Evolutionary conservation across 2,797 vertebrate genomes (phyloP), one percentile per base, ranked within the genome.

Genomic region (Argentina silus): DNA sequence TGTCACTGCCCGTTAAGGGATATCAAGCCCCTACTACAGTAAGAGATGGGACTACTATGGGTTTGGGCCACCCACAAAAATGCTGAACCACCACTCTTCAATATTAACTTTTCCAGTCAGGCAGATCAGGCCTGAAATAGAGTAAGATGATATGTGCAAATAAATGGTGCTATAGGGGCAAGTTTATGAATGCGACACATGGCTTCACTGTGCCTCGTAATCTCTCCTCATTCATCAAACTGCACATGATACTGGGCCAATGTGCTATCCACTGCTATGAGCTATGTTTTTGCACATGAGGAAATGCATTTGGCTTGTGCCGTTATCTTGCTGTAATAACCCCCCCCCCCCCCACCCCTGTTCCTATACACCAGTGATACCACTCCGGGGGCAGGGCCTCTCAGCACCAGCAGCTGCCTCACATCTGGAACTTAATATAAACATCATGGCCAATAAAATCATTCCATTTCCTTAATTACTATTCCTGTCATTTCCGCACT

Each of bases 401-500:
- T 90, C 75, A 80, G 87, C 87, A 85, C 63, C 70, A 83, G 86
- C 95, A 96, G 94, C 95, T 96, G 95, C 88, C 79, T 88, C 87
- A 86, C 95, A 96, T 95, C 95, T 96, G 95, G 93, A 93, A 90
- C 90, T 92, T 95, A 92, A 93, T 93, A 93, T 90, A 93, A 94
- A 94, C 90, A 93, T 89, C 87, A 87, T 91, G 91, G 94, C 93
- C 93, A 93, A 92, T 93, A 94, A 95, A 92, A 86, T 93, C 87
- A 90, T 95, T 94, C 94, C 85, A 90, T 95, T 95, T 95, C 93
- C 93, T 94, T 94, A 94, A 95, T 95, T 92, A 93, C 92, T 92
- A 93, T 94, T 93, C 93, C 92, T 95, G 95, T 95, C 93, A 94
- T 95, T 95, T 95, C 95, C 91, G 84, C 90, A 92, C 88, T 90